These are phyloP conservation scores for Apis dorsata DNA, from an alignment of 1,140 invertebrate genomes.

Conservation along the genomic window DNA sequence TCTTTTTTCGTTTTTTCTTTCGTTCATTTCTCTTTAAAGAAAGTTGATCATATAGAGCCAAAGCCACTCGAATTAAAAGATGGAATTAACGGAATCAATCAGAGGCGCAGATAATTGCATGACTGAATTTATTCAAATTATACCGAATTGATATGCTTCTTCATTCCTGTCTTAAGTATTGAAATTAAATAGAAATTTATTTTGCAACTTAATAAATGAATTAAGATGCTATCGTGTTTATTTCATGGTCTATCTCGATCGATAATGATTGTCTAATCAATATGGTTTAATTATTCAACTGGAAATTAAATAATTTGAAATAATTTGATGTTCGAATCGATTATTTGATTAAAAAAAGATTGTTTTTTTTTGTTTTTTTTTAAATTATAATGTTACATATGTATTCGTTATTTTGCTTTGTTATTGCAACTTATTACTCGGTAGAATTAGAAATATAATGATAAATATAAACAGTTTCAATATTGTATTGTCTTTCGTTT, in stretches of 20 bases:
- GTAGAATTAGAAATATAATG: too few relatives aligned
- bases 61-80: conserved; percentile 35
- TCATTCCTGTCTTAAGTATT: not conserved
- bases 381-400: not conserved
- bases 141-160: conserved; percentile 26
- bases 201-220: not conserved
- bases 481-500: too few relatives aligned
- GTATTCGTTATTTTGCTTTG: too few relatives aligned
- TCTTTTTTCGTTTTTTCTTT: too few relatives aligned
- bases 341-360: too few relatives aligned
- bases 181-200: conserved; percentile 31
- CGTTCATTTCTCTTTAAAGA: too few relatives aligned
- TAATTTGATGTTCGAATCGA: too few relatives aligned
- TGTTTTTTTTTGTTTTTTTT: not conserved
- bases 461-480: too few relatives aligned
- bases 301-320: not conserved
- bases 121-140: conserved; percentile 42
- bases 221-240: not conserved
- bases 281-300: not conserved
- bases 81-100: conserved; percentile 33
- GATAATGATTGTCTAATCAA: not conserved
- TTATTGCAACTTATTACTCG: too few relatives aligned
- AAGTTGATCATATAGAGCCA: not conserved
- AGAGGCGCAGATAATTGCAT: conserved; percentile 29
- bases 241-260: not conserved